Base-by-base conservation (phyloP, 2,797 vertebrate species). In the Arremon brunneinucha region DNA sequence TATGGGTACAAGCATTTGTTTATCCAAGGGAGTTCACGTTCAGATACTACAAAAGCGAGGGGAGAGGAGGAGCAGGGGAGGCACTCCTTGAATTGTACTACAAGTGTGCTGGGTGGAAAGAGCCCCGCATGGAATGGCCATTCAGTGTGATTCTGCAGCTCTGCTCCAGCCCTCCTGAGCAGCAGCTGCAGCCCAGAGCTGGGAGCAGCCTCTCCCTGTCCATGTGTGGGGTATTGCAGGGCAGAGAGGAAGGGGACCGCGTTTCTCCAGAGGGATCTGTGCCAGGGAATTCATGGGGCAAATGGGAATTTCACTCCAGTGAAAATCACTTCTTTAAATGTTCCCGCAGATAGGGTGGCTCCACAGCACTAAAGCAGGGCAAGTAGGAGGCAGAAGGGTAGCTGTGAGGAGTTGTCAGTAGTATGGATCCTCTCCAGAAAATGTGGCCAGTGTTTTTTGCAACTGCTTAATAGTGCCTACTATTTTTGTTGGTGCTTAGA, bases 381-480 rank as follows among this genome's bases (percentile, higher is more conserved):
- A 90, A 91, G 76, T 28, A 71, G 72, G 53, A 93, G 83, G 46
- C 79, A 83, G 74, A 94, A 81, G 47, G 56, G 32, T n/a, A 47
- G 62, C 70, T 83, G 59, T 75, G 65, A 88, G 95, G 83, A 94
- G 88, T 39, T 94, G 80, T 77, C 79, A 84, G 70, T 84, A 79
- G 72, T 92, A 81, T 82, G 76, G 83, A 92, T 77, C 65, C 27
- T 69, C 50, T 94, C 83, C 83, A 90, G 88, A 74, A 90, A 92
- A 83, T 85, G 56, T 71, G 83, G n/a, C 50, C 18, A 4, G 64
- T 74, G 86, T 84, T 83, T 90, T 95, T 80, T 91, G 59, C 74
- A 53, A 34, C 72, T 93, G 71, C 49, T 68, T 90, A 63, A 84
- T 91, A 90, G 49, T 57, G 62, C 65, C 37, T 75, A 6, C 64